These are phyloP conservation scores for Poecilia latipinna DNA, from an alignment of 2,113 vertebrate genomes.

Conservation along the genomic window DNA sequence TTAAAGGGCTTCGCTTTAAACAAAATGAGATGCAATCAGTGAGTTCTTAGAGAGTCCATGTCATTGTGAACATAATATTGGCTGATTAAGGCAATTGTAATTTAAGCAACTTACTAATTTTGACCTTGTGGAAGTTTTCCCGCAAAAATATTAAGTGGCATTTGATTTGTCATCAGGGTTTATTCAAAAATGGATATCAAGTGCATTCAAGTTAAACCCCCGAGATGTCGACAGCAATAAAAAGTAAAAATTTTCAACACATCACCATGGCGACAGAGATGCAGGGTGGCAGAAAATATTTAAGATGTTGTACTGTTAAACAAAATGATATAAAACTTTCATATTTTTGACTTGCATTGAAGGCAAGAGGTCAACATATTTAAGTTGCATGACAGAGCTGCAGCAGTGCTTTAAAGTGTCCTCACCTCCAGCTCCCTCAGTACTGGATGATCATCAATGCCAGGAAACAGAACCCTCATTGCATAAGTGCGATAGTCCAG, in stretches of 20 bases:
- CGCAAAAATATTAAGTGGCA: conserved; percentile 5
- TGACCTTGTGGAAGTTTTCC: conserved; percentile 9
- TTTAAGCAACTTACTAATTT: not conserved
- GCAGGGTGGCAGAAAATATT: conserved; percentile 1
- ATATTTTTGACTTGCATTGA: conserved; percentile 17
- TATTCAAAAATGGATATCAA: not conserved
- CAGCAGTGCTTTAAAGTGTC: conserved; percentile 4
- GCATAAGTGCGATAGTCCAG: conserved; percentile 97
- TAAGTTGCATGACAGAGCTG: conserved; percentile 23
- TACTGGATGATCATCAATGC: conserved; percentile 97
- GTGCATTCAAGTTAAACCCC: conserved; percentile 1
- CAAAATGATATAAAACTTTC: conserved; percentile 28
- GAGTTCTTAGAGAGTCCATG: conserved; percentile 5
- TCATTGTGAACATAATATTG: conserved; percentile 18
- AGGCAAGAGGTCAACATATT: conserved; percentile 45
- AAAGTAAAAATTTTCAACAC: not conserved
- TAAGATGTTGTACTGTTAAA: conserved; percentile 7
- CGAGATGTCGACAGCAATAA: not conserved
- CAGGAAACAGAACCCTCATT: conserved; percentile 97
- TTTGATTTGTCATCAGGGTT: not conserved
- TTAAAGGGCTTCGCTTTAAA: not conserved
- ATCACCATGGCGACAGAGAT: not conserved
- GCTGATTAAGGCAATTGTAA: conserved; percentile 24
- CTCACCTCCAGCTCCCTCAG: conserved; percentile 94
- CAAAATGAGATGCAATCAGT: conserved; percentile 20